These are phyloP conservation scores for Ephialtes manifestator DNA, from an alignment of 2,888 invertebrate species.

Conservation along the genomic window DNA sequence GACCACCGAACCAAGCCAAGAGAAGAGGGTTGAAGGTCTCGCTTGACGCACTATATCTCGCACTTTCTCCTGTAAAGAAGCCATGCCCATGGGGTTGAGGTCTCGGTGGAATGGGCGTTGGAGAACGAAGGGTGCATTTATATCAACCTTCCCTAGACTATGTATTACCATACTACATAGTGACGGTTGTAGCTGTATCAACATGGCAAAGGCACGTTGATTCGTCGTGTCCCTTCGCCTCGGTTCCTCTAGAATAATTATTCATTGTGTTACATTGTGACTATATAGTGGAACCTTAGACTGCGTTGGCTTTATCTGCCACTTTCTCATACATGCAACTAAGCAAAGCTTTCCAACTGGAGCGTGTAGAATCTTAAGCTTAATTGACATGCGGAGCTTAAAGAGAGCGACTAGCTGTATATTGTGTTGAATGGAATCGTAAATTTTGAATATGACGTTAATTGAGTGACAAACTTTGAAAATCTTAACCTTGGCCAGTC, in stretches of 20 bases:
- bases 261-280: not conserved
- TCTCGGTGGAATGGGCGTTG: constrained; percentile 33
- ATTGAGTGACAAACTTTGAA: too few relatives aligned
- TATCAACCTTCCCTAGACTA: constrained; percentile 69
- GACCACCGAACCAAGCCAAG: constrained; percentile 1
- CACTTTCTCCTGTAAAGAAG: constrained; percentile 27
- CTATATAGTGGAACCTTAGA: not conserved
- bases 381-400: not conserved
- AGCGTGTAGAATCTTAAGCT: not conserved
- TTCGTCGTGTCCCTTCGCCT: not conserved
- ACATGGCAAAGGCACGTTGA: constrained; percentile 14
- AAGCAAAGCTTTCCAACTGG: not conserved
- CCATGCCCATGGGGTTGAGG: constrained; percentile 13
- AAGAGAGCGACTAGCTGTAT: too few relatives aligned
- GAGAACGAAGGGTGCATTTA: constrained; percentile 79
- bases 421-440: too few relatives aligned
- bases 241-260: not conserved
- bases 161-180: constrained; percentile 15
- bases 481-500: too few relatives aligned
- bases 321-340: not conserved
- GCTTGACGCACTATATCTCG: constrained; percentile 10
- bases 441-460: too few relatives aligned
- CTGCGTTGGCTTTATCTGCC: not conserved
- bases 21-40: constrained; percentile 33
- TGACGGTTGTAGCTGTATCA: constrained; percentile 15